These are phyloP conservation scores for Eulemur mongoz DNA, from an alignment of 2,797 vertebrate species.

Conservation along the genomic window DNA sequence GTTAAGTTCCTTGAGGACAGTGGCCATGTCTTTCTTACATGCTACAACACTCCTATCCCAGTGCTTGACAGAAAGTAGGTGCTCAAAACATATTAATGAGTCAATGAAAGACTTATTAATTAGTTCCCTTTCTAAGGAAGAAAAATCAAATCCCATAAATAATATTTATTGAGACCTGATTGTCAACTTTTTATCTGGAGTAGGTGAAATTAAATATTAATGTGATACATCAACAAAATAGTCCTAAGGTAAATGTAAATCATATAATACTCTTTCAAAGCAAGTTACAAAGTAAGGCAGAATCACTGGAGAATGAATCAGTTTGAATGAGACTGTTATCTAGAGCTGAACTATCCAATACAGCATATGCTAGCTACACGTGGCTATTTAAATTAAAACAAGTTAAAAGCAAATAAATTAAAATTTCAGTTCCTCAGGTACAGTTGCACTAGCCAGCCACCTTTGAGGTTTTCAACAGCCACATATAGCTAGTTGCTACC, in stretches of 20 bases:
- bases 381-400: not conserved
- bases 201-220: slow-evolving; percentile 34
- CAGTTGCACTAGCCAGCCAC: not conserved
- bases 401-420: not conserved
- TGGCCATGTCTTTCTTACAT: not conserved
- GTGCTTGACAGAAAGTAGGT: not conserved
- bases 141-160: not conserved
- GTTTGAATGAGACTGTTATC: not conserved
- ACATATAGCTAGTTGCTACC: not conserved
- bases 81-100: not conserved
- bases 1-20: not conserved
- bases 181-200: slow-evolving; percentile 23
- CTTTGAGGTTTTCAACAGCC: not conserved
- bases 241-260: not conserved
- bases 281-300: not conserved
- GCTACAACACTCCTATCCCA: not conserved
- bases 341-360: not conserved
- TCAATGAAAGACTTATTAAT: not conserved
- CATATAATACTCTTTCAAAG: not conserved
- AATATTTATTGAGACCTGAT: not conserved
- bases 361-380: not conserved
- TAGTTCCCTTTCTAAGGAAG: not conserved
- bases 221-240: not conserved
- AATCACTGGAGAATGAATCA: not conserved
- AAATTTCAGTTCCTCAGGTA: not conserved